Percentiles rank a stretch among this genome's conserved stretches.
Conservation (phyloP, 2,888 invertebrate genomes). For the Congeria kusceri region DNA sequence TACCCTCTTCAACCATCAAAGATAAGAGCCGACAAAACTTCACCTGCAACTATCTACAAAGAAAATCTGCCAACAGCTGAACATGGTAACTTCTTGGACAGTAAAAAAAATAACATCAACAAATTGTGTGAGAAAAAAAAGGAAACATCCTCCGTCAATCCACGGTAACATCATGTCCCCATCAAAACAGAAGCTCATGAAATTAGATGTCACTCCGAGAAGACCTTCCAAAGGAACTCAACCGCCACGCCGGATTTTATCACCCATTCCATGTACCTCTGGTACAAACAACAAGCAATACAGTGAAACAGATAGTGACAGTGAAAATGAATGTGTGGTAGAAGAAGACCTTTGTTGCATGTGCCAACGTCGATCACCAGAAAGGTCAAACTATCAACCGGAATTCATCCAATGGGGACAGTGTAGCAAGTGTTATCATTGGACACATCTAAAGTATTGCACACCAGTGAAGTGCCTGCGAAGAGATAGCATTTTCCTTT, state of each 20-base stretch:
- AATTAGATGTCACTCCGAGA: not conserved
- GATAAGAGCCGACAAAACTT: conserved; percentile 16
- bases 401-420: not conserved
- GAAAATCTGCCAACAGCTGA: not conserved
- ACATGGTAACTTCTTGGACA: conserved; percentile 14
- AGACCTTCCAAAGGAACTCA: not conserved
- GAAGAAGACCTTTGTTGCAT: not conserved
- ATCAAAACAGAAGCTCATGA: not conserved
- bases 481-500: not conserved
- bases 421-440: not conserved
- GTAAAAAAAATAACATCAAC: conserved; percentile 8
- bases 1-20: conserved; percentile 13
- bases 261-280: too few species aligned
- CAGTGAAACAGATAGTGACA: not conserved
- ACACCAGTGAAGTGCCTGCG: not conserved
- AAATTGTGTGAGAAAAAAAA: not conserved
- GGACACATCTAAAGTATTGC: not conserved
- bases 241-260: not conserved
- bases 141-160: conserved; percentile 2
- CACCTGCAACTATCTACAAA: conserved; percentile 37
- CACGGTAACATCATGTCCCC: conserved; percentile 3
- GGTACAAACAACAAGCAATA: not conserved
- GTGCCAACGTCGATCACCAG: not conserved
- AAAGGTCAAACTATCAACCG: not conserved
- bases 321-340: not conserved